Evolutionary conservation across 2,113 vertebrate genomes (phyloP), one percentile per base, ranked within the genome.

Genomic region (Rallus limicola): DNA sequence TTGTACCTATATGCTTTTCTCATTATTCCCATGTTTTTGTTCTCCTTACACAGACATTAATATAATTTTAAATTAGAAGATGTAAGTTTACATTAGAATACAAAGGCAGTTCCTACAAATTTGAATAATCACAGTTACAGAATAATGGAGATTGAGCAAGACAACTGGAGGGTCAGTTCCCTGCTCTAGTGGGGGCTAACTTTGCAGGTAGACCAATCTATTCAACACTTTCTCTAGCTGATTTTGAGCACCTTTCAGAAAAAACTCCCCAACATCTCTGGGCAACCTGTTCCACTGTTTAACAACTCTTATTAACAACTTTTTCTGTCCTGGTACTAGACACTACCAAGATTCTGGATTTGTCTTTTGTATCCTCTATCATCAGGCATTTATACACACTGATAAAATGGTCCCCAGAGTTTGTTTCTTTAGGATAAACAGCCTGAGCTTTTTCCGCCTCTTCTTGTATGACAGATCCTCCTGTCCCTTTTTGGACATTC

Each of bases 171-270:
- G 1, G 5, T 21, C 25, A 82, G 46, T 19, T 70, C 2, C 5
- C 16, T 42, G 10, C 8, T 42, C 8, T 75, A 70, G 31, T 0
- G 6, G 9, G 1, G 5, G 6, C 0, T 14, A 70, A 42, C 25
- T 67, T 86, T 62, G n/a, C 19, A 48, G 10, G 28, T 53, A 58
- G 4, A 5, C 21, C 70, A 78, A 13, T 34, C 7, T 87, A 5
- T 29, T 90, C 46, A 53, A 63, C 26, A 68, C 23, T 70, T 93
- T 67, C 8, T 67, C 26, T 5, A 33, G 15, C 38, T 75, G 68
- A 53, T 53, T 79, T 48, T 86, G 17, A 53, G 2, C 7, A 34
- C 44, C 11, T 63, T 67, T 76, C 40, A 71, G 29, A 89, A 34
- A 3, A 82, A 82, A 31, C 6, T 58, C 8, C 5, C 5, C 16